Conservation (phyloP, 2,888 invertebrate species). For the Sclerodermus sp. region DNA sequence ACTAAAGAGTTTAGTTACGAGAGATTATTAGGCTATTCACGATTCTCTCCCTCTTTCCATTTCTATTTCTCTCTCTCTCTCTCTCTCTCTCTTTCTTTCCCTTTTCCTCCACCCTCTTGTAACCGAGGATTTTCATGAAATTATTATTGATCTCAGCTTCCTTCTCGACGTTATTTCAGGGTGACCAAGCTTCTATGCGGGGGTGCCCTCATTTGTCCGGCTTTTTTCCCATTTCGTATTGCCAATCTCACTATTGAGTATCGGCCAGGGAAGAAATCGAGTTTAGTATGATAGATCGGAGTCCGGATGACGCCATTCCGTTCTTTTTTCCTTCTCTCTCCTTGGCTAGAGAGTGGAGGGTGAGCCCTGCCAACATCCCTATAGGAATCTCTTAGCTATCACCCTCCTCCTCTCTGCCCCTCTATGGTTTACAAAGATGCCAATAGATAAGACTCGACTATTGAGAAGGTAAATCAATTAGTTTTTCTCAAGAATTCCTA, state of each 20-base stretch:
- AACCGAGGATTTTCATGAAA: too few relatives aligned
- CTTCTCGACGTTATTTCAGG: conserved; percentile 2
- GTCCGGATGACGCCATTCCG: conserved; percentile 44
- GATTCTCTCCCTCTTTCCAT: too few relatives aligned
- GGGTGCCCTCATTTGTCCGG: conserved; percentile 22
- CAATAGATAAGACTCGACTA: too few relatives aligned
- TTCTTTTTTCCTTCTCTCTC: conserved; percentile 17
- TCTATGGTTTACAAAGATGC: too few relatives aligned
- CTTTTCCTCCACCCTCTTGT: too few relatives aligned
- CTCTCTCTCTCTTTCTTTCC: too few relatives aligned
- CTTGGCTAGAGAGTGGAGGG: conserved; percentile 1
- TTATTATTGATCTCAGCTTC: background rate
- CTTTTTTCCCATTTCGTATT: conserved; percentile 17
- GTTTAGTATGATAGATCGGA: conserved; percentile 55
- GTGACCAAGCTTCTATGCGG: too few relatives aligned
- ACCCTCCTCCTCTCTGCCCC: conserved; percentile 17
- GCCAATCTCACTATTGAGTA: conserved; percentile 43
- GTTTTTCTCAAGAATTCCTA: too few relatives aligned
- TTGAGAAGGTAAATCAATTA: too few relatives aligned
- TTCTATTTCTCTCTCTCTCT: too few relatives aligned
- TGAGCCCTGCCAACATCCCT: conserved; percentile 21
- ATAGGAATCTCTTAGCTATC: conserved; percentile 15
- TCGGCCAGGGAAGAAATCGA: conserved; percentile 48
- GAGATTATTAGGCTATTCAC: too few relatives aligned
- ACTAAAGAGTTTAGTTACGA: too few relatives aligned